Evolutionary conservation across 2,113 vertebrate species (phyloP), one percentile per base, ranked within the genome.

Genomic region (Agapornis roseicollis): DNA sequence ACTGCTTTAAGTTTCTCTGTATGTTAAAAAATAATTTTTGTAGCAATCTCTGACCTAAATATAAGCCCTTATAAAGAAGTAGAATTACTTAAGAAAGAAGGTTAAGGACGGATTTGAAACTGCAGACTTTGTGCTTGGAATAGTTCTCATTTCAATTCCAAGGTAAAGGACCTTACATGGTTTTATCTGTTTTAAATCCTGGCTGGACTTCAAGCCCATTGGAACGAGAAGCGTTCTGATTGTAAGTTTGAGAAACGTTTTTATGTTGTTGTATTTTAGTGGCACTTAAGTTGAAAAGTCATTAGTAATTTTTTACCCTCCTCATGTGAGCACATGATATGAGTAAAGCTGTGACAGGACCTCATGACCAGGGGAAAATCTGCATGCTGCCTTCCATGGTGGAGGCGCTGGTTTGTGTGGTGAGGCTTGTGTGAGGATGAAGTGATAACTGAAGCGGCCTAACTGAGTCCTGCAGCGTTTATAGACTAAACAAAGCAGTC

Each of bases 251-350:
- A 80, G 49, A 69, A 79, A 31, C n/a, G 42, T 10, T 35, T 84
- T 61, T 88, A 29, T 31, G 25, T 52, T 58, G 56, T 78, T 79
- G 25, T 58, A 23, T 37, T 69, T n/a, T 31, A 29, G 37, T 56
- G 60, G 41, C 68, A 64, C n/a, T 10, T 11, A 7, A 47, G 46
- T 41, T 80, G 42, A 20, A 49, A n/a, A 64, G 33, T 13, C 25
- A 39, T 49, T 2, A 5, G n/a, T 53, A 65, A 2, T 7, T 46
- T 22, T n/a, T 68, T 55, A 42, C 15, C 9, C 33, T 37, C 4
- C 35, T 37, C 4, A 0, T 33, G 46, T 10, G 16, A 55, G 39
- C 20, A 9, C 13, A 0, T 22, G 33, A 9, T 53, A 18, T n/a
- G 41, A 80, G 25, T 46, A 44, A 33, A 39, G 28, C 29, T 73